phyloP scores from a whole-genome alignment of 2,888 invertebrate species.

The Bombylius major region DNA sequence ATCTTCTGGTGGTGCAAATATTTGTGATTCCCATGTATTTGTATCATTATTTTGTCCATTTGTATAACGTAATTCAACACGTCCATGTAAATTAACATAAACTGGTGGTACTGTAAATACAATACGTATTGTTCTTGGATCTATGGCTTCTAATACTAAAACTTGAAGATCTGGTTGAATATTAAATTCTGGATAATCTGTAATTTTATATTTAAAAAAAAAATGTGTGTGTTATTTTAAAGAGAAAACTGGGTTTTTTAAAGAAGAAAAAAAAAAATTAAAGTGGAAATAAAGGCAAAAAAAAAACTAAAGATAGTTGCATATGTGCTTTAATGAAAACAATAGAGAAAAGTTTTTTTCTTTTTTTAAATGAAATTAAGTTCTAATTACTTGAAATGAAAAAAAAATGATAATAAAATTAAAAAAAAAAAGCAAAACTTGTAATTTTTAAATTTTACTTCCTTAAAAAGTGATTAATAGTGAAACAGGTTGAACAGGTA shows the following conservation, averaged over 20 bases:
- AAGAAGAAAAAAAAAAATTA: background rate
- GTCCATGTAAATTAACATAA: constrained; percentile 73
- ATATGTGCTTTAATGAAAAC: no score
- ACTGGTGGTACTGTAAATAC: constrained; percentile 71
- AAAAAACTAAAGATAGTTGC: background rate
- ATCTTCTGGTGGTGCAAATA: constrained; percentile 77
- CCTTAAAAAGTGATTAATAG: no score
- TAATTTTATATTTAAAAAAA: background rate
- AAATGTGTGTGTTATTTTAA: background rate
- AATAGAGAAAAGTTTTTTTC: no score
- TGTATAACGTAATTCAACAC: constrained; percentile 77
- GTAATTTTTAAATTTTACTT: no score
- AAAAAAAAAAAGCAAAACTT: no score
- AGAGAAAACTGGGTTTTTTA: background rate
- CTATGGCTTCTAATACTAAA: constrained; percentile 57
- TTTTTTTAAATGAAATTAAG: no score
- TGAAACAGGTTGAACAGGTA: no score
- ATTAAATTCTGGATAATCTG: constrained; percentile 8
- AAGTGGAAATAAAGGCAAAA: background rate
- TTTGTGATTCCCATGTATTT: constrained; percentile 68
- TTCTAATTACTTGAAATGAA: no score
- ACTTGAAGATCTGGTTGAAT: constrained; percentile 39
- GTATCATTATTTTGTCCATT: constrained; percentile 59
- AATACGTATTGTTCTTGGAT: constrained; percentile 65
- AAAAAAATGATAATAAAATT: no score